Base-by-base conservation (phyloP, 35 echinoderm and acorn worm species). In the Amphiura filiformis region DNA sequence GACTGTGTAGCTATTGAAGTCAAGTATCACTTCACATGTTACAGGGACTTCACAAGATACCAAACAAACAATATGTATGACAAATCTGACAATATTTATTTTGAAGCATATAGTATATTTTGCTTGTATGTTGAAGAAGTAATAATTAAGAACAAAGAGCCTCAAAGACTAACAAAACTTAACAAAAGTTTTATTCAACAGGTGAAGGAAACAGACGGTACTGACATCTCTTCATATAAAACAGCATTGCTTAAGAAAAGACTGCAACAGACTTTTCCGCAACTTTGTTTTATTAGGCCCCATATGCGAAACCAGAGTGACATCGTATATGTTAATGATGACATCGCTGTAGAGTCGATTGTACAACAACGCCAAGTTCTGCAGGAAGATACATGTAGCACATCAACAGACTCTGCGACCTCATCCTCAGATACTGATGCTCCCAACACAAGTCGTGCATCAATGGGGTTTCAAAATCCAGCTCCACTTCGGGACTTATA, bases 1-100 rank as follows among this genome's bases (percentile, higher is more conserved):
- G 86, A 87, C 86, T 79, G 86, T 79, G 86, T 87, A 35, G 86
- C 86, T 78, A 34, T 79, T 87, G 86, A 87, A 40, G 75, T 87
- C 35, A 87, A 37, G 75, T 87, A 87, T 56, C 86, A 87, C 39
- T 40, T 13, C 32, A 78, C 86, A 79, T 87, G 86, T 57, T 87
- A 87, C 65, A 87, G 64, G 31, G 40, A 87, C 65, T 76, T 76
- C 23, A 87, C 84, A 76, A 37, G 84, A 32, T 87, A 77, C 65
- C 40, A 38, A n/a, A 77, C 75, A 77, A 77, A n/a, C 9, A 77
- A 77, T 28, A 5, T n/a, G 20, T 20, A 11, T 52, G 44, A 52
- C 20, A 52, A 52, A 52, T 7, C 20, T 11, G 44, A 52, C 20
- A 20, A 11, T 7, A 11, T 20, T 11, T 52, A 52, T 52, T 52